A percentile compares a stretch with the other conserved stretches of the same genome.
Conservation (phyloP, 2,797 vertebrate species). For the Ibycter americanus region DNA sequence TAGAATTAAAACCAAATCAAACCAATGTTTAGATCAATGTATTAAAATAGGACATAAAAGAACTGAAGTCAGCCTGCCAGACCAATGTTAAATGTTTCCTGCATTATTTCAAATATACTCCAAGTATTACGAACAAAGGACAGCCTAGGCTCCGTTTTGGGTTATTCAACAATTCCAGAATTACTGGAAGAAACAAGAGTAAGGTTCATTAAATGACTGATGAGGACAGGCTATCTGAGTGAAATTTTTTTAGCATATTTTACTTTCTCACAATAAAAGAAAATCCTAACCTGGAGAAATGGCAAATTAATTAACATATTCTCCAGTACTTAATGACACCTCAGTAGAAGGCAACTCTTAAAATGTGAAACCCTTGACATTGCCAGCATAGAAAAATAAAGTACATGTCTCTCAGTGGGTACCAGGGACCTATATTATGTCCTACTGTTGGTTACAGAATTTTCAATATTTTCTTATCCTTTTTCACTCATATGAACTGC, state of each 20-base stretch:
- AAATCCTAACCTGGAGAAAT: constrained; percentile 36
- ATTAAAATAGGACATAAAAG: background rate
- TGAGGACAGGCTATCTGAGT: background rate
- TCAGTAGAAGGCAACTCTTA: constrained; percentile 62
- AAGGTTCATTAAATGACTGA: background rate
- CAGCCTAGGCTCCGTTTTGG: background rate
- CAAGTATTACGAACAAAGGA: background rate
- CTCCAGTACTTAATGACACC: constrained; percentile 27
- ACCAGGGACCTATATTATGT: constrained; percentile 79
- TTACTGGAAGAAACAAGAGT: background rate
- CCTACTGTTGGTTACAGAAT: constrained; percentile 82
- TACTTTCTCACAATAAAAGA: constrained; percentile 27
- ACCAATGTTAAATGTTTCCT: background rate
- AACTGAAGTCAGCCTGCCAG: background rate
- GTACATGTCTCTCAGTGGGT: constrained; percentile 76
- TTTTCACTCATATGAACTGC: constrained; percentile 84
- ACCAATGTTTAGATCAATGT: background rate
- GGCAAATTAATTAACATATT: constrained; percentile 63
- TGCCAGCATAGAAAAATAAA: constrained; percentile 73
- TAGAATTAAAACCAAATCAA: background rate
- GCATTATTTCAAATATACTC: background rate
- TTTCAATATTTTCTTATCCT: constrained; percentile 87
- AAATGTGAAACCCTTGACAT: constrained; percentile 77
- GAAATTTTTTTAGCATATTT: background rate
- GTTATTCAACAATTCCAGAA: background rate